Base-by-base conservation (phyloP, 2,888 invertebrate genomes). In the Platycheirus albimanus region DNA sequence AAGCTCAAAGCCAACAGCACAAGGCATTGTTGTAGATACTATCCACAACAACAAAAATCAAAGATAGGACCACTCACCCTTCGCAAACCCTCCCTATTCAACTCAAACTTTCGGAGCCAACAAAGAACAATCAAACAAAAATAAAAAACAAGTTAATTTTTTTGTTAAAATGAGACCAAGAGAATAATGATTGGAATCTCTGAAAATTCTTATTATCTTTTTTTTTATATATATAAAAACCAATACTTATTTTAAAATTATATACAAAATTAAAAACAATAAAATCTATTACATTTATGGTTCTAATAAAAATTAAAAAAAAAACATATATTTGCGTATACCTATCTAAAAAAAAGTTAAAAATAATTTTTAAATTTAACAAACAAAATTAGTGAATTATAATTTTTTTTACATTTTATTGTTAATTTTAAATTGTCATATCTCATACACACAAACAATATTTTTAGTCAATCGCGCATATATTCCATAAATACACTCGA, bases 121-220 rank as follows among this genome's bases (percentile, higher is more conserved):
- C n/a, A n/a, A n/a, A 36, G n/a, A 7, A 13, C 4, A 47, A 69
- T 33, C 2, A 36, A 47, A 17, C 19, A 38, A 43, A 43, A 49
- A 45, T 63, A 79, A 74, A 47, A 54, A 69, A 54, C 8, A 20
- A 54, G 38, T 69, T 49, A 45, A 19, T 56, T 49, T 20, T 69
- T 56, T 43, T 49, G 54, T 72, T 64, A 58, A 80, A 80, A 80
- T 80, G 79, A 80, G 79, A 80, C 79, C 79, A 80, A 80, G n/a
- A 67, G 56, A 79, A 79, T 63, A 67, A 49, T 67, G 30, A 17
- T 69, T 80, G 74, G 69, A 74, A 80, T 74, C 79, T 74, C 74
- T 63, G 41, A 80, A 56, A 80, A 56, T 74, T 69, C 69, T 67
- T 33, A 33, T 36, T 38, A 56, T 38, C 17, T 33, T 52, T 33